Evolutionary conservation across 2,888 invertebrate species (phyloP).

Genomic region (Campopleginae sp.): DNA sequence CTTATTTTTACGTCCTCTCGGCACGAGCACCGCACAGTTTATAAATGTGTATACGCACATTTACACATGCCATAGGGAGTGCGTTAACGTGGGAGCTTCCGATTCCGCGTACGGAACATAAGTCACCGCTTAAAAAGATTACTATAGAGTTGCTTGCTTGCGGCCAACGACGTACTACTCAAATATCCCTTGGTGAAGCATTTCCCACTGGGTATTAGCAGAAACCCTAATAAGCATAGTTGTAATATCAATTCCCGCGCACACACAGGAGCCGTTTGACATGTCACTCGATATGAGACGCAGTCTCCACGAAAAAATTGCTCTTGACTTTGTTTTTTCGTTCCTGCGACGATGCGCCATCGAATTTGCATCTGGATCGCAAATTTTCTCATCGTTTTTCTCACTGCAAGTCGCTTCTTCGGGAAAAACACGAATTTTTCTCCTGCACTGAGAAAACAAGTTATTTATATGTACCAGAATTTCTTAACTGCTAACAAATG

Average conservation of each 20-base stretch:
- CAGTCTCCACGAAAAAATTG: constrained; percentile 20
- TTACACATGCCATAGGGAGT: constrained; percentile 28
- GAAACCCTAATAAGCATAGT: constrained; percentile 21
- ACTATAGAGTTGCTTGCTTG: constrained; percentile 1
- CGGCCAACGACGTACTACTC: constrained; percentile 43
- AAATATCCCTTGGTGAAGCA: constrained; percentile 48
- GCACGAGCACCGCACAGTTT: constrained; percentile 49
- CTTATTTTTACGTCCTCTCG: constrained; percentile 48
- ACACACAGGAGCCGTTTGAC: neutral
- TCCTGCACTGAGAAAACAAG: too few species aligned
- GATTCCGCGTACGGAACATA: constrained; percentile 67
- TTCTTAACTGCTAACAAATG: too few species aligned
- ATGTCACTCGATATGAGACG: neutral
- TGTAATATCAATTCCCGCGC: constrained; percentile 13
- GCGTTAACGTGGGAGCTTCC: constrained; percentile 55
- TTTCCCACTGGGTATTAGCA: constrained; percentile 38
- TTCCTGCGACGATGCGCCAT: neutral
- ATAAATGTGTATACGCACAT: constrained; percentile 5
- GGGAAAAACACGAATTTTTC: neutral
- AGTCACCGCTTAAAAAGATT: constrained; percentile 69
- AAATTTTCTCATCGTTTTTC: neutral
- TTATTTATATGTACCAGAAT: too few species aligned
- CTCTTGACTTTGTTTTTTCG: neutral
- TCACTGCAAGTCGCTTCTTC: too few species aligned
- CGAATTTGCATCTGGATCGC: neutral